A percentile compares a stretch with the other conserved stretches of the same genome.
Evolutionary conservation across 2,797 vertebrate genomes (phyloP).

Genomic region (Dromococcyx pavoninus): DNA sequence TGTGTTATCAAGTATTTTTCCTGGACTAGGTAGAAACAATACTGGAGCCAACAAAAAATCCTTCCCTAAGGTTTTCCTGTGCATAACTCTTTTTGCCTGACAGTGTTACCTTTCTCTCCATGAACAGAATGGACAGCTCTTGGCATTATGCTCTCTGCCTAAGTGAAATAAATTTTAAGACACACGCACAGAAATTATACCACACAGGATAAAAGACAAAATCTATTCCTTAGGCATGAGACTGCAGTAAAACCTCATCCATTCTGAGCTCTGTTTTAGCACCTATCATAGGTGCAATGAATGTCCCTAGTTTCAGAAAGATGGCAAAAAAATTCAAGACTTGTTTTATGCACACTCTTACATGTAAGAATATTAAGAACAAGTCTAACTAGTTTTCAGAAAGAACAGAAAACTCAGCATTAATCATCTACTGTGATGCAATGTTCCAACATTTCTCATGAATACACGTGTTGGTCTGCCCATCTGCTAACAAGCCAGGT

Average conservation of each 20-base stretch:
- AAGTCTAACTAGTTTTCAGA: slow-evolving; percentile 26
- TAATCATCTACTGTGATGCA: background rate
- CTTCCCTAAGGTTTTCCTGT: background rate
- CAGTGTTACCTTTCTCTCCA: background rate
- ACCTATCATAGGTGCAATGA: background rate
- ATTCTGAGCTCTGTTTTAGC: background rate
- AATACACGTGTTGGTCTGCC: background rate
- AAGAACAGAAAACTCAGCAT: slow-evolving; percentile 10
- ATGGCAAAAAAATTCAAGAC: background rate
- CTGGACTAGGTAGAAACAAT: background rate
- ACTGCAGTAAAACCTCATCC: background rate
- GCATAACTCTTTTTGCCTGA: background rate
- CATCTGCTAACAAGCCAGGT: background rate
- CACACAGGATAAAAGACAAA: background rate
- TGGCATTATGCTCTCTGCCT: background rate
- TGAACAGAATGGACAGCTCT: background rate
- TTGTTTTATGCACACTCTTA: background rate
- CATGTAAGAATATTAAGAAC: background rate
- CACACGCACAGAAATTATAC: background rate
- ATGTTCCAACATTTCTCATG: background rate
- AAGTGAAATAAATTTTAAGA: background rate
- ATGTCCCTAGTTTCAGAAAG: background rate
- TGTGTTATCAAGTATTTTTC: background rate
- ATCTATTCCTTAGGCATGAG: background rate
- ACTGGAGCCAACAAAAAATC: background rate